Base-by-base conservation (phyloP, 1,140 invertebrate species). In the Bursaphelenchus mucronatus region DNA sequence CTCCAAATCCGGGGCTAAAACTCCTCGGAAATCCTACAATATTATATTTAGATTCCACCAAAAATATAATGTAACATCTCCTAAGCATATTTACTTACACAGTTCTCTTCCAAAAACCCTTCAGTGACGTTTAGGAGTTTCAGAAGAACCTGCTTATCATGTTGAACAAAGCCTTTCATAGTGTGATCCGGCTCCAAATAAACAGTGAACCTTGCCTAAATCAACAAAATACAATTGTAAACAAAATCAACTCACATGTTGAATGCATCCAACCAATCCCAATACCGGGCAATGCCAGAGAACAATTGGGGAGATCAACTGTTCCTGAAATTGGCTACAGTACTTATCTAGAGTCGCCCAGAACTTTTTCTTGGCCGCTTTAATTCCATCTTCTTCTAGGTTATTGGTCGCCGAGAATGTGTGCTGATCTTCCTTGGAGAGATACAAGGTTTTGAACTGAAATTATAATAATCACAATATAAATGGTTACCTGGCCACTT, bases 171-270 rank as follows among this genome's bases (percentile, higher is more conserved):
- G 11, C 30, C 40, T 17, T 41, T 66, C 54, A 71, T 61, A 49
- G 63, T 47, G 10, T 68, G 50, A 50, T 71, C 70, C 40, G 70
- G 73, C 3, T 44, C 54, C 13, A 74, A 39, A 53, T 76, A 71
- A 30, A 55, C 44, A 40, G 70, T 71, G 49, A 71, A 71, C 19
- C 70, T 71, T 30, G 64, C 75, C 70, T 71, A 8, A 67, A 75
- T 53, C 10, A 6, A 68, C 13, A 11, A 15, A 64, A 1, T n/a
- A 66, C 6, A n/a, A 11, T 4, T 64, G 67, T 11, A 63, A 63
- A 21, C 7, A 21, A 13, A n/a, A 63, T 2, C 30, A 64, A 59
- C 9, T 47, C 44, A 70, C 68, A 19, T 17, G 30, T 64, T 69
- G 68, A 57, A 69, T 65, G 13, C 50, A 46, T 9, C 68, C 68